A percentile compares a stretch with the other conserved stretches of the same genome.
phyloP scores from a whole-genome alignment of 2,113 vertebrate genomes.

The Leptobrachium leishanense region DNA sequence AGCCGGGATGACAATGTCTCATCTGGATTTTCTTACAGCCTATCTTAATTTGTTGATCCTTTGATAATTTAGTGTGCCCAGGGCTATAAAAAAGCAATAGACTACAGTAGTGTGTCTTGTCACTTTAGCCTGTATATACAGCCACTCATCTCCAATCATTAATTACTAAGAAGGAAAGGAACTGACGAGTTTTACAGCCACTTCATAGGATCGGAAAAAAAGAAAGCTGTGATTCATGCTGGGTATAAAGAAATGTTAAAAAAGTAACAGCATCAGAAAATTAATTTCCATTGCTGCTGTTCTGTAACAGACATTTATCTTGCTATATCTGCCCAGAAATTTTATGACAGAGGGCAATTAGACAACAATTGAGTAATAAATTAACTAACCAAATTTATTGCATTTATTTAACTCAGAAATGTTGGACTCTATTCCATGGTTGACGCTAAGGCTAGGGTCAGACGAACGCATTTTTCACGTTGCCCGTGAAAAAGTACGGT shows the following conservation, averaged over 20 bases:
- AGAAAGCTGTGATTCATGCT: conserved; percentile 16
- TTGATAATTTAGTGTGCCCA: conserved; percentile 27
- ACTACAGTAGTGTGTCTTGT: neutral
- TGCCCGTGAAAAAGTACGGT: too few species aligned
- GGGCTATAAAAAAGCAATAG: conserved; percentile 13
- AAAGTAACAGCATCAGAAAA: neutral
- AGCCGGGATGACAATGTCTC: conserved; percentile 24
- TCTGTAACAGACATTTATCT: neutral
- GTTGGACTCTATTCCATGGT: too few species aligned
- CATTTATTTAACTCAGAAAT: too few species aligned
- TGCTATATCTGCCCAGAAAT: too few species aligned
- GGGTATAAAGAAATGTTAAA: neutral
- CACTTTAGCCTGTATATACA: conserved; percentile 20
- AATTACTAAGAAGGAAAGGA: conserved; percentile 11
- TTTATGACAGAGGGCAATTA: too few species aligned
- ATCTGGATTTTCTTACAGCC: conserved; percentile 8
- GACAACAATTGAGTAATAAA: too few species aligned
- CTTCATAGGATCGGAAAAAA: conserved; percentile 18
- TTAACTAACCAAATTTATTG: too few species aligned
- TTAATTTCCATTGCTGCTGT: neutral
- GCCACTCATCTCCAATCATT: conserved; percentile 9
- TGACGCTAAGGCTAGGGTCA: too few species aligned
- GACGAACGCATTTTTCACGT: too few species aligned
- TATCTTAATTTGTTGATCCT: conserved; percentile 26
- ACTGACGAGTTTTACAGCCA: conserved; percentile 9